Evolutionary conservation across 2,888 invertebrate genomes (phyloP), one percentile per base, ranked within the genome.

Genomic region (Brachylomia viminalis): DNA sequence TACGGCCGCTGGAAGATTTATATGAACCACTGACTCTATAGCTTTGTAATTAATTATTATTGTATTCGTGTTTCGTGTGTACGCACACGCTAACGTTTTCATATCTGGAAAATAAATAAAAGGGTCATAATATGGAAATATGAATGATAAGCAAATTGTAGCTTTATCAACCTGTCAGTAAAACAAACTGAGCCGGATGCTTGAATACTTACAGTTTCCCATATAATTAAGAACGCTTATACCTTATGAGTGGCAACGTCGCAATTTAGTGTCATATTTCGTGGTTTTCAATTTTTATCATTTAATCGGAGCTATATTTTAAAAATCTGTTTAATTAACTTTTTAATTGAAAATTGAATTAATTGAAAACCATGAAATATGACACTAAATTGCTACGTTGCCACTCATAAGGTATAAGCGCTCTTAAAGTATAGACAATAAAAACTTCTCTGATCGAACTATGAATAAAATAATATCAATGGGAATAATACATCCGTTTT

Each of bases 1-100:
- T 92, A 95, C 89, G 90, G 84, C 89, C 83, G 82, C 85, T 84
- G 80, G 85, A 89, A 92, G 92, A 94, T 94, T 94, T 93, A 91
- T 87, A 83, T 74, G 68, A 80, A 81, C 82, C 76, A 73, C 82
- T 67, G 77, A 67, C 81, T 70, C 68, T 80, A 82, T 75, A 82
- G 79, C 77, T 86, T 86, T 84, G 78, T 84, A 84, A 78, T 87
- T 74, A 84, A 83, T 86, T 88, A 81, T 84, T 83, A 83, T 84
- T 81, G 81, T 82, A 78, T 79, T 81, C 56, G 74, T 81, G 77
- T 86, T 82, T 75, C 77, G 75, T 77, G 72, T 71, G 69, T 74
- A 54, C 72, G 64, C 23, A 62, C 58, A 78, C 56, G 79, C 62
- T 58, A 65, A 49, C n/a, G 30, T 74, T 75, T 69, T 65, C 68